Base-by-base conservation (phyloP, 2,113 vertebrate species). In the Anhinga anhinga region DNA sequence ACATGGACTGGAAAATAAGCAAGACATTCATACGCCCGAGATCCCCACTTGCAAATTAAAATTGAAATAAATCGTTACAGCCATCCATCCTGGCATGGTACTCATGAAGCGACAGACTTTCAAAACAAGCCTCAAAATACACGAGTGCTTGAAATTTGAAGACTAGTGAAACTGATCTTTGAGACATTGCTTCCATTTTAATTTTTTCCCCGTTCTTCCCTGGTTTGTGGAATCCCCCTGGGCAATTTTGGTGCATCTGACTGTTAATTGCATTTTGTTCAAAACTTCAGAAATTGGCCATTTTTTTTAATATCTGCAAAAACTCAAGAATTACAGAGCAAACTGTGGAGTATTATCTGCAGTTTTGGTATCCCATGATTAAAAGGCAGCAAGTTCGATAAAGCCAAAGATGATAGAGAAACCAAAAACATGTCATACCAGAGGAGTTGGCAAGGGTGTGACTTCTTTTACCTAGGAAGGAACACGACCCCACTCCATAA, bases 251-350 rank as follows among this genome's bases (percentile, higher is more conserved):
- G 9, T 58, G 21, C 47, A 30, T 23, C 40, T 79, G 52, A 40
- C 52, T 38, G 15, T 58, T 82, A 61, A 13, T 32, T 66, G 29
- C 29, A 42, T 82, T 91, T 82, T 66, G 19, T 53, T 80, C 30
- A 56, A 38, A 49, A 34, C 42, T 53, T 63, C n/a, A 76, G 52
- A 67, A 76, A 53, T 42, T 0, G 0, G 15, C 71, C 3, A 0
- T 40, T 6, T 63, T 63, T 56, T 89, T 76, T 83, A 89, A 47
- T 38, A 80, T n/a, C 76, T 80, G 55, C 61, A 71, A 59, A 71
- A 88, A 21, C 71, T 52, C 42, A 1, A 53, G 34, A 86, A 65
- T 50, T 70, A 52, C 71, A 58, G 22, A 71, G 36, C 40, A 52
- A 85, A 61, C 15, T 6, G 4, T 13, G 25, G 15, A 70, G 12